phyloP scores from a whole-genome alignment of 2,797 vertebrate species.

The Gymnoscopelus braueri region DNA sequence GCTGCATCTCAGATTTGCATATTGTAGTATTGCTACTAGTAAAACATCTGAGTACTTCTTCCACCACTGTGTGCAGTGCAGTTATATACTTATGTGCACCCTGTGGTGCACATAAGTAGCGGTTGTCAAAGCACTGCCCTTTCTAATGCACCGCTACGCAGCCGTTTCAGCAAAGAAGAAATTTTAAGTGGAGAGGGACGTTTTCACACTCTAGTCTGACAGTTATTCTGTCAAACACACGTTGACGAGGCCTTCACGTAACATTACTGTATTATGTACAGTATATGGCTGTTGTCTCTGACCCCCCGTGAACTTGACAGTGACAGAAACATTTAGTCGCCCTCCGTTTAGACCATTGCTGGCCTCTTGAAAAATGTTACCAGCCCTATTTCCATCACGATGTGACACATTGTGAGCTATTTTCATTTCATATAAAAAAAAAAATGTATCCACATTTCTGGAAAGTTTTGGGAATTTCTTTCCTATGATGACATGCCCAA shows the following conservation, averaged over 20 bases:
- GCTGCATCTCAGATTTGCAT: too few species aligned
- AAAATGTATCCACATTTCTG: too few species aligned
- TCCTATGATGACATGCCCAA: too few species aligned
- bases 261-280: background rate
- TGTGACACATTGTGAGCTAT: too few species aligned
- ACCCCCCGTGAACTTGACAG: background rate
- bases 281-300: background rate
- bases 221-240: background rate
- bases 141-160: background rate
- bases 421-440: too few species aligned
- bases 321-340: background rate
- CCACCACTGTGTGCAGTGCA: background rate
- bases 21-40: too few species aligned
- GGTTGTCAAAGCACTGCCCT: background rate
- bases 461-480: too few species aligned
- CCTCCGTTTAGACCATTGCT: conserved; percentile 3
- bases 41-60: background rate
- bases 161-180: background rate
- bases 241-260: background rate
- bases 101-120: conserved; percentile 1
- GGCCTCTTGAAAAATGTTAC: background rate
- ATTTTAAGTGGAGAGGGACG: background rate
- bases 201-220: conserved; percentile 4
- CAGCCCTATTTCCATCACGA: too few species aligned
- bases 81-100: too few species aligned